These are phyloP conservation scores for Cheilinus undulatus DNA, from an alignment of 2,113 vertebrate species.

Conservation along the genomic window DNA sequence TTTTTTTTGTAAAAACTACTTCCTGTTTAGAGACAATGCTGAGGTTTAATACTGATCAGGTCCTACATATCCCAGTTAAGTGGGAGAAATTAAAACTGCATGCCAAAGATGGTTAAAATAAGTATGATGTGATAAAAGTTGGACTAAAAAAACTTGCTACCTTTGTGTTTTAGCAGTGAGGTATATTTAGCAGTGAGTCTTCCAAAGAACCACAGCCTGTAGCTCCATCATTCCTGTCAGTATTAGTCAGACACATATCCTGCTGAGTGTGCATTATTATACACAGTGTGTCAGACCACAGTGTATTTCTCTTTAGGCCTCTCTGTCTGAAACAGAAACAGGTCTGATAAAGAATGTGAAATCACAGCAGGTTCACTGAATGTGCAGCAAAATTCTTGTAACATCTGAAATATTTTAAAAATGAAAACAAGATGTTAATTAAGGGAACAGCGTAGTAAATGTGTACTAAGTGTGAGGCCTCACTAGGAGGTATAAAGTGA, in stretches of 20 bases:
- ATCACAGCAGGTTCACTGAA: constrained; percentile 11
- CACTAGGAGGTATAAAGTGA: constrained; percentile 1
- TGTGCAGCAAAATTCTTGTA: constrained; percentile 9
- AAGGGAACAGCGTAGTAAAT: background rate
- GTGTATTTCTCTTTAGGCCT: constrained; percentile 21
- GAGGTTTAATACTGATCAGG: too few species aligned
- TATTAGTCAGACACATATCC: constrained; percentile 57
- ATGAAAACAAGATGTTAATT: constrained; percentile 28
- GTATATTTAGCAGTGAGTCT: too few species aligned
- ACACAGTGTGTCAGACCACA: constrained; percentile 32
- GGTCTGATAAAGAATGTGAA: constrained; percentile 19
- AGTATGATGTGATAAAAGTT: too few species aligned
- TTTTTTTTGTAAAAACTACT: too few species aligned
- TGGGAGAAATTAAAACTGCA: too few species aligned
- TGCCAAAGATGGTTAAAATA: too few species aligned
- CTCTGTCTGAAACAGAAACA: constrained; percentile 27
- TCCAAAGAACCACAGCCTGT: constrained; percentile 6
- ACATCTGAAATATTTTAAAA: constrained; percentile 22
- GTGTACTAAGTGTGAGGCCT: constrained; percentile 19
- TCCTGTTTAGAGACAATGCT: too few species aligned
- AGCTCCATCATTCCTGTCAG: constrained; percentile 29
- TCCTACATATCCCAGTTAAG: too few species aligned
- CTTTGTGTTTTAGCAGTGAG: too few species aligned
- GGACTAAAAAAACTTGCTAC: too few species aligned
- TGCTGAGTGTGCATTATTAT: constrained; percentile 54